A percentile compares a stretch with the other conserved stretches of the same genome.
Conservation (phyloP, 92 coral and sea anemone genomes). For the Palythoa caribaeorum region DNA sequence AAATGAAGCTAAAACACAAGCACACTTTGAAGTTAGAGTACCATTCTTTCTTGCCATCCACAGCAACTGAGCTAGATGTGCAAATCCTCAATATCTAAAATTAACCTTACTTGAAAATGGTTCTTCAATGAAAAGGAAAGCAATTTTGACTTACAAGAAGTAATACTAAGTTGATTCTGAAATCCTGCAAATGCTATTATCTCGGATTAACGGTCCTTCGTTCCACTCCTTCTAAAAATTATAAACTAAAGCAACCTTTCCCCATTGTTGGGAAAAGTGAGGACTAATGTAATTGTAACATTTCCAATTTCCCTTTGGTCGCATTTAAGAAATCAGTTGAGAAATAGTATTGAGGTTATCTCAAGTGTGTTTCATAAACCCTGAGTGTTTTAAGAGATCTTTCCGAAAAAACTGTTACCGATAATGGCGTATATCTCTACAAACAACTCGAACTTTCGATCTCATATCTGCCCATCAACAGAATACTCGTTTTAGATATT, state of each 20-base stretch:
- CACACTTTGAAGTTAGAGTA: neutral
- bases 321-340: too few relatives aligned
- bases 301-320: neutral
- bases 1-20: neutral
- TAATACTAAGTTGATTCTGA: neutral
- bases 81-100: too few relatives aligned
- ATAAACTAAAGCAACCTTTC: neutral
- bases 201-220: neutral
- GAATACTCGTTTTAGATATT: slow-evolving; percentile 9
- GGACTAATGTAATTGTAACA: neutral
- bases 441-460: slow-evolving; percentile 27
- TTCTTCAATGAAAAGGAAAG: neutral
- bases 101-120: too few relatives aligned
- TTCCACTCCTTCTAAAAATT: neutral
- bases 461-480: neutral
- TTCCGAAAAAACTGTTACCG: neutral
- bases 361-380: neutral
- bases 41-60: neutral
- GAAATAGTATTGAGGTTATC: neutral
- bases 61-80: neutral
- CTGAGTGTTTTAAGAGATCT: neutral
- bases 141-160: neutral
- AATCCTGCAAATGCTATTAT: neutral
- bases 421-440: neutral
- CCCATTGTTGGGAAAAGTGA: neutral